phyloP scores from a whole-genome alignment of 2,888 invertebrate species.

The Celastrina argiolus region DNA sequence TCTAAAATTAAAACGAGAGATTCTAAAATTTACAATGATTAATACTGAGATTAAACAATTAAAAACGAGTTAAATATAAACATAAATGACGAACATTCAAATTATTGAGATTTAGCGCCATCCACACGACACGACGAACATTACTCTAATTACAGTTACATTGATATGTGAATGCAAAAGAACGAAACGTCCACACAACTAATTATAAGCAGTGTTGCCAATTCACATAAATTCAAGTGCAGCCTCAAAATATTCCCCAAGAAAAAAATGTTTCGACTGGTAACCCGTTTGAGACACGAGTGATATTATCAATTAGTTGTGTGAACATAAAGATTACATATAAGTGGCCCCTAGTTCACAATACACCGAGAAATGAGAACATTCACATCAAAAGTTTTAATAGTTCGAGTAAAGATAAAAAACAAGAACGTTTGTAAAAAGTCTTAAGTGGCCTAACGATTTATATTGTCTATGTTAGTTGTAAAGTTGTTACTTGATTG shows the following conservation, averaged over 20 bases:
- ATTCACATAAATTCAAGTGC: constrained; percentile 16
- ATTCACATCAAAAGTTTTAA: constrained; percentile 33
- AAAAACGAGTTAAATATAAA: constrained; percentile 31
- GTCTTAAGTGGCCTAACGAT: not conserved
- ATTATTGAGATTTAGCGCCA: constrained; percentile 41
- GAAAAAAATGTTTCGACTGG: not conserved
- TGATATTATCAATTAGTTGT: constrained; percentile 32
- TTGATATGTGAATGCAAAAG: constrained; percentile 68
- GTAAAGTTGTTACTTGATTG: too few relatives aligned
- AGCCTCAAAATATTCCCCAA: not conserved
- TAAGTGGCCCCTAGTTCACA: constrained; percentile 63
- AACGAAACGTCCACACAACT: constrained; percentile 32
- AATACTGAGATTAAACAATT: constrained; percentile 32
- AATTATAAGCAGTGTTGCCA: constrained; percentile 6
- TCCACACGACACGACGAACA: constrained; percentile 68
- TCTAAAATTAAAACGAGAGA: constrained; percentile 19
- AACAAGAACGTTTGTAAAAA: not conserved
- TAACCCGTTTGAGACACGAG: not conserved
- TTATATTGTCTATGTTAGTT: too few relatives aligned
- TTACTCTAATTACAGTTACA: constrained; percentile 50
- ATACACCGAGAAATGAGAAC: constrained; percentile 33
- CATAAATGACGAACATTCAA: constrained; percentile 28
- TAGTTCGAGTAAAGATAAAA: not conserved
- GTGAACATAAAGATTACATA: constrained; percentile 40
- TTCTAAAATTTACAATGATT: constrained; percentile 12